These are phyloP conservation scores for Catharus minimus DNA, from an alignment of 2,113 vertebrate species.

Conservation along the genomic window DNA sequence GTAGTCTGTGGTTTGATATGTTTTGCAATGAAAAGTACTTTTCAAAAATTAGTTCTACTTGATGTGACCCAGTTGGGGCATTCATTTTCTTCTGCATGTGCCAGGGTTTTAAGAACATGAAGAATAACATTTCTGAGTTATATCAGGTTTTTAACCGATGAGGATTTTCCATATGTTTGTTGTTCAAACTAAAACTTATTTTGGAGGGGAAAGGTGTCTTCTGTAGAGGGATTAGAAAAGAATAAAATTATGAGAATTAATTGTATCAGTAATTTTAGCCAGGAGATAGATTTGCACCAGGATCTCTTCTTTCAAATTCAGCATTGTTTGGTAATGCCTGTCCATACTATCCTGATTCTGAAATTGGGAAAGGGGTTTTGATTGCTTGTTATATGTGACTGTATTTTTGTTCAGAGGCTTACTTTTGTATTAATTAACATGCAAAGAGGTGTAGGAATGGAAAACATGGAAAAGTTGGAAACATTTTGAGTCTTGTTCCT, in stretches of 20 bases:
- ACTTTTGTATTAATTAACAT: background rate
- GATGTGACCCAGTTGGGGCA: background rate
- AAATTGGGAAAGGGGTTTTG: background rate
- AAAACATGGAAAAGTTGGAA: background rate
- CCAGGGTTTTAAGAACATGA: background rate
- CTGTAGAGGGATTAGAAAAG: background rate
- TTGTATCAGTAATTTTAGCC: background rate
- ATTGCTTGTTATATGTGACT: background rate
- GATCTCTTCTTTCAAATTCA: background rate
- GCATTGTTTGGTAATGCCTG: background rate
- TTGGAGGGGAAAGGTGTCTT: background rate
- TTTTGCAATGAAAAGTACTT: constrained; percentile 2
- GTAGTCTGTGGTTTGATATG: background rate
- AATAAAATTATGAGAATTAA: background rate
- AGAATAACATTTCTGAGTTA: background rate
- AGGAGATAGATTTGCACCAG: background rate
- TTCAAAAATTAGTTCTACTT: background rate
- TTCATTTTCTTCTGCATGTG: background rate
- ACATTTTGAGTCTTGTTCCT: background rate
- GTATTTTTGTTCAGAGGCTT: background rate
- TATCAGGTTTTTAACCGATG: background rate
- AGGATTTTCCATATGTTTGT: background rate
- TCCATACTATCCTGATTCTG: background rate
- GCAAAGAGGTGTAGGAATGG: background rate
- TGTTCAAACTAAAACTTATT: background rate